phyloP scores from a whole-genome alignment of 37 sponge, comb jelly and placozoan species.

The Corticium candelabrum region DNA sequence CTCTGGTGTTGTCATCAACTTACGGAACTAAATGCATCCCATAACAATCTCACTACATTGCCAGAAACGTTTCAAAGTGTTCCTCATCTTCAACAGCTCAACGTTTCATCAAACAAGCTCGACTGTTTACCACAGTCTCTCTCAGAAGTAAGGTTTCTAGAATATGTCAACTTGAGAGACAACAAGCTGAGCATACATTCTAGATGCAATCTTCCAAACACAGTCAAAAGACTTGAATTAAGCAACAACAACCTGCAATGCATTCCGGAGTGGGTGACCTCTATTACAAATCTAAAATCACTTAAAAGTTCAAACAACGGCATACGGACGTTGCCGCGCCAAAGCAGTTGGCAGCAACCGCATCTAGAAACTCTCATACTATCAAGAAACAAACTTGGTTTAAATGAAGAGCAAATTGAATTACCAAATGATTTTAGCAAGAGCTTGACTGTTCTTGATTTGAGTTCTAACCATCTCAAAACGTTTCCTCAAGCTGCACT shows the following conservation, averaged over 20 bases:
- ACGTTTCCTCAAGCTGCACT: too few species aligned
- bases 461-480: not conserved
- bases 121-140: not conserved
- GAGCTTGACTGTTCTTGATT: not conserved
- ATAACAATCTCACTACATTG: not conserved
- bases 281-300: not conserved
- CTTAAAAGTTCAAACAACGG: not conserved
- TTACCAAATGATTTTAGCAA: not conserved
- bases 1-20: not conserved
- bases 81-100: not conserved
- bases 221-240: not conserved
- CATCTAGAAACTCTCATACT: not conserved
- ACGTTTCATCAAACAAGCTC: not conserved
- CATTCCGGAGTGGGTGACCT: not conserved
- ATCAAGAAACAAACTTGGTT: not conserved
- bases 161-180: not conserved
- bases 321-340: not conserved
- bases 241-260: not conserved
- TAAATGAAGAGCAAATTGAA: not conserved
- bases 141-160: not conserved
- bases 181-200: not conserved
- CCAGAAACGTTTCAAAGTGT: not conserved
- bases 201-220: not conserved
- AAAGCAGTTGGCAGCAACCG: not conserved
- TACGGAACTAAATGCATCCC: not conserved